These are phyloP conservation scores for Anastatus disparis DNA, from an alignment of 1,140 invertebrate species.

Conservation along the genomic window DNA sequence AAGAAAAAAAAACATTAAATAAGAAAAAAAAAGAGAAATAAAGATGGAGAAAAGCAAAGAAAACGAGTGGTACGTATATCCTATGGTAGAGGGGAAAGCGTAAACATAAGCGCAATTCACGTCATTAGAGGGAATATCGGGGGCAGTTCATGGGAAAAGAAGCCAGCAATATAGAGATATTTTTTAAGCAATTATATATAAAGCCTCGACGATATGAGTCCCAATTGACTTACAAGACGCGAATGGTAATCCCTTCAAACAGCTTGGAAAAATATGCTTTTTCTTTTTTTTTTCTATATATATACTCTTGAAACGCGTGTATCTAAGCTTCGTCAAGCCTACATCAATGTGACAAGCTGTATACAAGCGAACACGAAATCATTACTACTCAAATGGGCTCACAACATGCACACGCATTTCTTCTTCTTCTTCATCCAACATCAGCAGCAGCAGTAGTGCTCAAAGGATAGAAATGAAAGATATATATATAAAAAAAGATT, in stretches of 20 bases:
- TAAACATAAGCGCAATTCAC: constrained; percentile 6
- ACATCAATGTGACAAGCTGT: constrained; percentile 11
- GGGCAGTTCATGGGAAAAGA: background rate
- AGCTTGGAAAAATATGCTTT: too few relatives aligned
- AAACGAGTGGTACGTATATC: too few relatives aligned
- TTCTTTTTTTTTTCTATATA: too few relatives aligned
- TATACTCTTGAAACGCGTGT: too few relatives aligned
- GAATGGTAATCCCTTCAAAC: background rate
- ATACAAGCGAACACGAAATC: constrained; percentile 7
- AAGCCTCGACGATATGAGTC: background rate
- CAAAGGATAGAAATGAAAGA: too few relatives aligned
- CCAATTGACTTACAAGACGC: constrained; percentile 30
- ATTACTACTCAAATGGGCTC: constrained; percentile 15
- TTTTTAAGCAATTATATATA: constrained; percentile 33
- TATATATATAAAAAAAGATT: too few relatives aligned
- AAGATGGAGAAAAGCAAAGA: too few relatives aligned
- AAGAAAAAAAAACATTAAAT: too few relatives aligned
- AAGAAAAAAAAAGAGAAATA: constrained; percentile 15
- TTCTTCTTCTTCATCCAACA: background rate
- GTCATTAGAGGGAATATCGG: constrained; percentile 41
- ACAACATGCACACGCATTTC: background rate
- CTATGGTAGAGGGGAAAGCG: background rate
- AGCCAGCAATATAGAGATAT: background rate
- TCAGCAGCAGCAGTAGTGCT: too few relatives aligned
- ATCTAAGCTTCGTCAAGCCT: background rate